A percentile compares a stretch with the other conserved stretches of the same genome.
These are phyloP conservation scores for Styela clava DNA, from an alignment of 23 tunicate species.

Conservation along the genomic window DNA sequence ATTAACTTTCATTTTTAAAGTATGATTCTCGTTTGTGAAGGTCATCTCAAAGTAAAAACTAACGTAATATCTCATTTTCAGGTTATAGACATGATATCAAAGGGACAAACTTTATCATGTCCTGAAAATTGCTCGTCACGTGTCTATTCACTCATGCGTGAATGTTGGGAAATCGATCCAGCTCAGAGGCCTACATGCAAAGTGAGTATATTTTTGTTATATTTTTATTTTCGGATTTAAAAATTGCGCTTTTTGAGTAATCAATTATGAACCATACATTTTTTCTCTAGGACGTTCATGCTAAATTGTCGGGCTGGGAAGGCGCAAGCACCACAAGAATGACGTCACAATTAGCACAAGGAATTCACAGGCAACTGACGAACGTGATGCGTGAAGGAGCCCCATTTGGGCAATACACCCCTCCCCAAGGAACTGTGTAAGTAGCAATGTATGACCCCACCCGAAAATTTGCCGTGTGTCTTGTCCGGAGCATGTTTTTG, in stretches of 20 bases:
- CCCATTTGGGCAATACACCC: slow-evolving; percentile 43
- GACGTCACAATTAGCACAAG: slow-evolving; percentile 96
- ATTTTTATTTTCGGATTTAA: background rate
- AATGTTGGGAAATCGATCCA: slow-evolving; percentile 68
- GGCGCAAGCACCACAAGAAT: slow-evolving; percentile 62
- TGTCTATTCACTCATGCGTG: slow-evolving; percentile 84
- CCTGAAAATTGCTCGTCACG: slow-evolving; percentile 92
- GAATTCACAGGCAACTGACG: slow-evolving; percentile 82
- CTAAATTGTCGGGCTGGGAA: slow-evolving; percentile 90
- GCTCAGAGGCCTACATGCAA: slow-evolving; percentile 63
- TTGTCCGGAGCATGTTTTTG: background rate
- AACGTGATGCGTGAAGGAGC: slow-evolving; percentile 47
- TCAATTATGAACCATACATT: no score
- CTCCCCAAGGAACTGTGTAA: slow-evolving; percentile 81
- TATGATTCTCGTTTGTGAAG: no score
- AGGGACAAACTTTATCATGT: slow-evolving; percentile 69
- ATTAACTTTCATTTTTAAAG: no score
- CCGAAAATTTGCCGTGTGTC: background rate
- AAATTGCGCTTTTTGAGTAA: no score
- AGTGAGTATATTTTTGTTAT: slow-evolving; percentile 20
- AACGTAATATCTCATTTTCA: no score
- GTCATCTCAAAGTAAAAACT: no score
- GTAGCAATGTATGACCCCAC: background rate
- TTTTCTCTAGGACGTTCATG: slow-evolving; percentile 57
- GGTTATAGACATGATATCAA: slow-evolving; percentile 78